Conservation (phyloP, 2,888 invertebrate species). For the Helobdella robusta region DNA sequence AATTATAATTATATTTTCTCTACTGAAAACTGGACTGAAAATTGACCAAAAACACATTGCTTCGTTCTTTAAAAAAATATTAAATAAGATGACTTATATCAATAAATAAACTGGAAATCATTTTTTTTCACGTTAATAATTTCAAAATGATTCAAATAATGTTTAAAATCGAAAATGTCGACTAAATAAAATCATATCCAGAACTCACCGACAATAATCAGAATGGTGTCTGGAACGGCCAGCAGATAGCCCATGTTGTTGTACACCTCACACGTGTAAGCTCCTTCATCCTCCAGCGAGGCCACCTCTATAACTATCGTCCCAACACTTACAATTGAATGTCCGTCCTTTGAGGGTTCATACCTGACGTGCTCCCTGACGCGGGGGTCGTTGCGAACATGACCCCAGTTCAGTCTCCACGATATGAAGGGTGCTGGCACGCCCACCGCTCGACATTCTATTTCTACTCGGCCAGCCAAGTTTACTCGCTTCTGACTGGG, state of each 20-base stretch:
- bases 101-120: too few relatives aligned
- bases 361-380: constrained; percentile 40
- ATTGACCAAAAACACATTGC: too few relatives aligned
- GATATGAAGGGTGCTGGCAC: constrained; percentile 80
- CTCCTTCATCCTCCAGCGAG: constrained; percentile 56
- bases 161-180: too few relatives aligned
- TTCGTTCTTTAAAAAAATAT: too few relatives aligned
- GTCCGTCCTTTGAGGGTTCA: not conserved
- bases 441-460: constrained; percentile 78
- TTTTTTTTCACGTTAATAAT: too few relatives aligned
- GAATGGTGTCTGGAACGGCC: constrained; percentile 78
- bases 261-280: constrained; percentile 93
- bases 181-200: not conserved
- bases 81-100: too few relatives aligned
- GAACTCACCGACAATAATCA: constrained; percentile 59
- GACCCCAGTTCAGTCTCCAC: constrained; percentile 94
- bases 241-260: constrained; percentile 75
- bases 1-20: too few relatives aligned
- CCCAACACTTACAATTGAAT: constrained; percentile 10
- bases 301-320: constrained; percentile 37
- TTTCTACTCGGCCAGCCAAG: constrained; percentile 64
- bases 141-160: too few relatives aligned
- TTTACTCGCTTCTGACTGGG: constrained; percentile 60
- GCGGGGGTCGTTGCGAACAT: constrained; percentile 35
- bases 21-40: too few relatives aligned